Evolutionary conservation across 2,888 invertebrate species (phyloP).

Genomic region (Drosophila niveifrons): DNA sequence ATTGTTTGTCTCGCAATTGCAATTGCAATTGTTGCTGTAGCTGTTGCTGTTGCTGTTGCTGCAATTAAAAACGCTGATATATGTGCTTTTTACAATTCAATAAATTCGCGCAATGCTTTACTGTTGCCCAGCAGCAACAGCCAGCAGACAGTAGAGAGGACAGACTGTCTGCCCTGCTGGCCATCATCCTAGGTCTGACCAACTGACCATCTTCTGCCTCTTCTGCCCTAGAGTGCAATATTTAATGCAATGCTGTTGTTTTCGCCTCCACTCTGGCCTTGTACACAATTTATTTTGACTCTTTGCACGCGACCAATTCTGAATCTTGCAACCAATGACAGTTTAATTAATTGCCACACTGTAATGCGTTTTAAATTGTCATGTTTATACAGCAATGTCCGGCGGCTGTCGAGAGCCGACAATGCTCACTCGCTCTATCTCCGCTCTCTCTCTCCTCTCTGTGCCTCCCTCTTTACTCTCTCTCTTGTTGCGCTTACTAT

Average conservation of each 20-base stretch:
- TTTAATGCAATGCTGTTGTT: constrained; percentile 47
- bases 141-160: not conserved
- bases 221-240: constrained; percentile 19
- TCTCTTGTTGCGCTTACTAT: constrained; percentile 24
- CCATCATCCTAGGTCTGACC: constrained; percentile 21
- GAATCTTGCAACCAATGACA: constrained; percentile 81
- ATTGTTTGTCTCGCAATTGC: constrained; percentile 31
- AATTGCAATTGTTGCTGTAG: constrained; percentile 16
- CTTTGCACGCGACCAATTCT: constrained; percentile 72
- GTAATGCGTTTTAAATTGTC: constrained; percentile 80
- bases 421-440: constrained; percentile 8
- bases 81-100: constrained; percentile 82
- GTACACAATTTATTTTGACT: constrained; percentile 74
- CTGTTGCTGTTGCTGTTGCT: constrained; percentile 49
- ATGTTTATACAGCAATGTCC: constrained; percentile 76
- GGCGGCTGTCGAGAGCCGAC: constrained; percentile 48
- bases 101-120: constrained; percentile 76
- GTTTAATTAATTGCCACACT: constrained; percentile 81
- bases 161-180: constrained; percentile 6
- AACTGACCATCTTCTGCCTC: constrained; percentile 4
- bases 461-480: not conserved
- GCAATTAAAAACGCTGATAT: constrained; percentile 82
- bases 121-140: constrained; percentile 31
- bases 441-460: not conserved
- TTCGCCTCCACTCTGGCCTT: constrained; percentile 19